Evolutionary conservation across 2,888 invertebrate species (phyloP).

Genomic region (Suillia variegata): DNA sequence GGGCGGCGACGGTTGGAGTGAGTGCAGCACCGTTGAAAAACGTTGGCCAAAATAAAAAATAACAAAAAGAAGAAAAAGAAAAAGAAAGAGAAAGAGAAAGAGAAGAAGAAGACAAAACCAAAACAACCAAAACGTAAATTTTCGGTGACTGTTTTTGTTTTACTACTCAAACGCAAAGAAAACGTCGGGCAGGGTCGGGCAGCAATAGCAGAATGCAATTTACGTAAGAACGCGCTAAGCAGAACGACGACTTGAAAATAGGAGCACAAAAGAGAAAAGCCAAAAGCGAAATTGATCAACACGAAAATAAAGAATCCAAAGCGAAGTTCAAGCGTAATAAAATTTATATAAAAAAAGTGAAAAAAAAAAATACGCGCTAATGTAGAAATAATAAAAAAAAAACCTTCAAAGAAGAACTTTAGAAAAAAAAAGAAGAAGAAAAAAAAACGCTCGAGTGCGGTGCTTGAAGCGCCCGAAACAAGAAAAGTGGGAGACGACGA

Average conservation of each 20-base stretch:
- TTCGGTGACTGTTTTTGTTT: neutral
- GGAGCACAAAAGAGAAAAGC: neutral
- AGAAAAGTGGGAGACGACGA: no score
- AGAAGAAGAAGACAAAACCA: no score
- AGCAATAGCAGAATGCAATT: neutral
- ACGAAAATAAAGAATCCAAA: conserved; percentile 1
- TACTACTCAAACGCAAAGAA: neutral
- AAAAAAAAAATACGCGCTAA: no score
- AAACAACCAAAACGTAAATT: neutral
- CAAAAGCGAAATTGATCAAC: conserved; percentile 10
- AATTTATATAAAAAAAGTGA: no score
- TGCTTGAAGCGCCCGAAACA: no score
- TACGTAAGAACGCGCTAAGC: neutral
- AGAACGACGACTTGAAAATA: neutral
- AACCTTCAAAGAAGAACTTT: no score
- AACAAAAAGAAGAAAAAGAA: no score
- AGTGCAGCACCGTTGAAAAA: neutral
- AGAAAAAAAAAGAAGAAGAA: no score
- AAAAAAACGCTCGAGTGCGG: no score
- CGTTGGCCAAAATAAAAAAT: neutral
- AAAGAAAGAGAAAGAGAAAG: no score
- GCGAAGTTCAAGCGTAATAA: neutral
- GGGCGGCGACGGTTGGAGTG: neutral
- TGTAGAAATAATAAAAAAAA: no score
- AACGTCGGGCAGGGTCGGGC: neutral